Conservation (phyloP, 2,113 vertebrate genomes). For the Loxodonta africana region DNA sequence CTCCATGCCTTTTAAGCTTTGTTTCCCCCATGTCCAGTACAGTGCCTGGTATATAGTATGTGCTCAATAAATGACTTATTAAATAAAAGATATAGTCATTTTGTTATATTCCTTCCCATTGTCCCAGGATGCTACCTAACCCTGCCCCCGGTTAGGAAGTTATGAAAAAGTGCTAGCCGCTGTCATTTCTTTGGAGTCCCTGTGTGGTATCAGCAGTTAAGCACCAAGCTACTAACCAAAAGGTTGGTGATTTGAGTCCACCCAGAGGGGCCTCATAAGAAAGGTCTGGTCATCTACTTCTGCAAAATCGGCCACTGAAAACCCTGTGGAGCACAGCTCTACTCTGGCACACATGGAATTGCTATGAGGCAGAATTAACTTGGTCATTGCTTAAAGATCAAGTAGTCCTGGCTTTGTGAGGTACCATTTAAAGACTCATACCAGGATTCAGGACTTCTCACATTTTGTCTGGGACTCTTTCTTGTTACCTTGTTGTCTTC, state of each 20-base stretch:
- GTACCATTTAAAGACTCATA: background rate
- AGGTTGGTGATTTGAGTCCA: too few relatives aligned
- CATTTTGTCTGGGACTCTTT: background rate
- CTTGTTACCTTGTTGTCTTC: background rate
- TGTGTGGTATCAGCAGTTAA: too few relatives aligned
- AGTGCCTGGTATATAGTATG: background rate
- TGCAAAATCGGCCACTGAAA: too few relatives aligned
- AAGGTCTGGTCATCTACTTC: too few relatives aligned
- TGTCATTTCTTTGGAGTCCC: too few relatives aligned
- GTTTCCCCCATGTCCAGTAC: background rate
- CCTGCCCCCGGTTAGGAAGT: background rate
- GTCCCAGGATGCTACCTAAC: background rate
- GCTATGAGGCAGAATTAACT: background rate
- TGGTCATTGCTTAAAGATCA: background rate
- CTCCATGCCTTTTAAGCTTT: background rate
- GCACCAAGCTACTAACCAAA: too few relatives aligned
- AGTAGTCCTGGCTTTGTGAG: rapidly evolving
- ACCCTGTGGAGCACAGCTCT: too few relatives aligned
- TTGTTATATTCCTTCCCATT: background rate
- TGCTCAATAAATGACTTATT: too few relatives aligned
- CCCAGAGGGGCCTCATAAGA: too few relatives aligned
- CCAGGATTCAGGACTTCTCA: background rate
- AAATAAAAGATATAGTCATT: background rate
- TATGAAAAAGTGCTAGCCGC: background rate
- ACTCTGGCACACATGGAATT: background rate